Conservation (phyloP, 2,113 vertebrate genomes). For the Urocynchramus pylzowi region DNA sequence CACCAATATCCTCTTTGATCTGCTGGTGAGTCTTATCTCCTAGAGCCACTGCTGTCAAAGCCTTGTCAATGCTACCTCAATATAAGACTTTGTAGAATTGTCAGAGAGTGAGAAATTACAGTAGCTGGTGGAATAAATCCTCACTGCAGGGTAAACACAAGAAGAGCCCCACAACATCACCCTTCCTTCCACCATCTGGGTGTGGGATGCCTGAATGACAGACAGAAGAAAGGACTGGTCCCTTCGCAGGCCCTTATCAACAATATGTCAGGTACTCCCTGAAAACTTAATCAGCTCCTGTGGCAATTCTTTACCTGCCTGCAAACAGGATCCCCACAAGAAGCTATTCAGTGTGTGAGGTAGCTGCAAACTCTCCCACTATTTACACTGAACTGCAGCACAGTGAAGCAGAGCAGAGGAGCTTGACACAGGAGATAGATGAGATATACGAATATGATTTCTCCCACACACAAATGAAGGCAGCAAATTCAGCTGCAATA, state of each 20-base stretch:
- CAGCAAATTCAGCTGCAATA: constrained; percentile 50
- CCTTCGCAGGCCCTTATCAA: neutral
- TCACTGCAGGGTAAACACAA: neutral
- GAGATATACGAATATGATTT: constrained; percentile 22
- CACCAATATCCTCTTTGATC: neutral
- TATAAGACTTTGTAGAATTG: neutral
- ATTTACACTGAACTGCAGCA: constrained; percentile 20
- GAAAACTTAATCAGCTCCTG: neutral
- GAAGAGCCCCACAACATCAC: neutral
- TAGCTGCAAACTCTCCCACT: constrained; percentile 8
- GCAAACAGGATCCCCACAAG: neutral
- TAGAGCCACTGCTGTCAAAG: neutral
- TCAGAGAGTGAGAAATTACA: neutral
- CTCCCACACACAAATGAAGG: constrained; percentile 21
- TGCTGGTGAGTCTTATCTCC: neutral
- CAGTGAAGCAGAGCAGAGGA: neutral
- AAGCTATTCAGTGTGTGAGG: neutral
- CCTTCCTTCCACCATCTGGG: neutral
- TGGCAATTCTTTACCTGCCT: neutral
- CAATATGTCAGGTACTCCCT: neutral
- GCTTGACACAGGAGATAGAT: constrained; percentile 46
- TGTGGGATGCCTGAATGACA: neutral
- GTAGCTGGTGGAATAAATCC: neutral
- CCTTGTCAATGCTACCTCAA: neutral
- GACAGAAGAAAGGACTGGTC: neutral